Conservation (phyloP, 1,140 invertebrate genomes). For the Chionoecetes opilio region DNA sequence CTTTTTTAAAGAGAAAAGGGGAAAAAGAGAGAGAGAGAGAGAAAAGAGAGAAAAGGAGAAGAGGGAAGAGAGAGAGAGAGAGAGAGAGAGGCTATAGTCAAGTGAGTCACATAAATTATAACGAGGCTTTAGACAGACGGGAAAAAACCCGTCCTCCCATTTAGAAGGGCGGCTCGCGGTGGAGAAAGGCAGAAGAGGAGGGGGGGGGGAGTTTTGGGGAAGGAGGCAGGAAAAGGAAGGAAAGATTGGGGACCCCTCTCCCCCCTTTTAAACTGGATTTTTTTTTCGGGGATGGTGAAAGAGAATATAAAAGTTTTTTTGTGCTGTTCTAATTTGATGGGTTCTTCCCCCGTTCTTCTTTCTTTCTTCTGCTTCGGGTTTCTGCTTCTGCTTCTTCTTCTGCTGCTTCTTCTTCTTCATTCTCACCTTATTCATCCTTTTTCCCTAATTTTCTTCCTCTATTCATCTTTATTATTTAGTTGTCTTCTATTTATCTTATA, state of each 20-base stretch:
- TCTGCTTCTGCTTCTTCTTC: too few relatives aligned
- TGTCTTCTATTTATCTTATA: too few relatives aligned
- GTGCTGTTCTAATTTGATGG: too few relatives aligned
- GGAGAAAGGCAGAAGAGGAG: background rate
- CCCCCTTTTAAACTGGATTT: background rate
- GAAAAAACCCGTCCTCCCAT: background rate
- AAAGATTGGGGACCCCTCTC: background rate
- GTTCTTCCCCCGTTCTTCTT: too few relatives aligned
- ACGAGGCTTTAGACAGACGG: background rate
- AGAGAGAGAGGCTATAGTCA: constrained; percentile 13
- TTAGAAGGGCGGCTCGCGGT: background rate
- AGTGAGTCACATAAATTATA: constrained; percentile 9
- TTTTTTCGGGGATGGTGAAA: too few relatives aligned
- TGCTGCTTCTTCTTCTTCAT: too few relatives aligned
- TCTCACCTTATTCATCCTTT: too few relatives aligned
- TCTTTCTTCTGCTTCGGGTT: too few relatives aligned
- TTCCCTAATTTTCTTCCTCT: too few relatives aligned
- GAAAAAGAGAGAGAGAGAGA: constrained; percentile 44
- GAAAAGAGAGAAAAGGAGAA: background rate
- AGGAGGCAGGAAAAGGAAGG: background rate
- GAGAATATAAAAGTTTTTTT: too few relatives aligned
- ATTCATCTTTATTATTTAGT: too few relatives aligned
- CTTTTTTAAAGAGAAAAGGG: background rate
- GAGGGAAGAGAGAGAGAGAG: constrained; percentile 24
- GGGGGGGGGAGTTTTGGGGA: background rate